Evolutionary conservation across 2,888 invertebrate species (phyloP).

Genomic region (Agonopterix heracliana): DNA sequence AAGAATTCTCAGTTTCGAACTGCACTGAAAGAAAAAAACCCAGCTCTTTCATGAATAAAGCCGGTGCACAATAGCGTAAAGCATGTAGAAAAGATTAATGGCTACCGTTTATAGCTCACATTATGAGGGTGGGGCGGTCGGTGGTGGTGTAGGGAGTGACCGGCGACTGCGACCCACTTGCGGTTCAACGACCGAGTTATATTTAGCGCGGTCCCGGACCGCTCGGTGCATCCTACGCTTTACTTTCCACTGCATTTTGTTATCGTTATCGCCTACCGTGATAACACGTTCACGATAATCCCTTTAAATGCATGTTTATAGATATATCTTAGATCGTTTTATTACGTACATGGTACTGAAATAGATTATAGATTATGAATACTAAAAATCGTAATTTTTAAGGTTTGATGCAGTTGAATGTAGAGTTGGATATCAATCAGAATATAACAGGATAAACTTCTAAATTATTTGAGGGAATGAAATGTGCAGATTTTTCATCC

Average conservation of each 20-base stretch:
- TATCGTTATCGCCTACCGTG: slow-evolving; percentile 33
- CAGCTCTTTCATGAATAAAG: too few species aligned
- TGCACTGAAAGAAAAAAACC: too few species aligned
- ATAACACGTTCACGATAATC: slow-evolving; percentile 13
- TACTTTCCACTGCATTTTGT: slow-evolving; percentile 46
- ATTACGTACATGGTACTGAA: neutral
- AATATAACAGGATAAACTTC: neutral
- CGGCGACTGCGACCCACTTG: slow-evolving; percentile 49
- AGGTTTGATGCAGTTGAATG: too few species aligned
- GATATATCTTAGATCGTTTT: neutral
- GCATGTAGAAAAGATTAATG: slow-evolving; percentile 1
- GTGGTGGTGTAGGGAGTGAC: slow-evolving; percentile 14
- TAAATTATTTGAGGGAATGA: neutral
- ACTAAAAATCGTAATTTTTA: too few species aligned
- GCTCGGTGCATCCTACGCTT: slow-evolving; percentile 48
- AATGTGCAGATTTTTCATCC: neutral
- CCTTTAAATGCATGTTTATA: neutral
- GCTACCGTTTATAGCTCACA: neutral
- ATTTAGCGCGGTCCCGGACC: slow-evolving; percentile 51
- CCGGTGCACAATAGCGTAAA: neutral
- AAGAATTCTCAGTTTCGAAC: too few species aligned
- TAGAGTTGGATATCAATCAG: too few species aligned
- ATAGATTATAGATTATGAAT: too few species aligned
- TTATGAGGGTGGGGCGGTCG: slow-evolving; percentile 2
- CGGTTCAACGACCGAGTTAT: slow-evolving; percentile 64